Conservation (phyloP, 2,113 vertebrate genomes). For the Agelaius tricolor region DNA sequence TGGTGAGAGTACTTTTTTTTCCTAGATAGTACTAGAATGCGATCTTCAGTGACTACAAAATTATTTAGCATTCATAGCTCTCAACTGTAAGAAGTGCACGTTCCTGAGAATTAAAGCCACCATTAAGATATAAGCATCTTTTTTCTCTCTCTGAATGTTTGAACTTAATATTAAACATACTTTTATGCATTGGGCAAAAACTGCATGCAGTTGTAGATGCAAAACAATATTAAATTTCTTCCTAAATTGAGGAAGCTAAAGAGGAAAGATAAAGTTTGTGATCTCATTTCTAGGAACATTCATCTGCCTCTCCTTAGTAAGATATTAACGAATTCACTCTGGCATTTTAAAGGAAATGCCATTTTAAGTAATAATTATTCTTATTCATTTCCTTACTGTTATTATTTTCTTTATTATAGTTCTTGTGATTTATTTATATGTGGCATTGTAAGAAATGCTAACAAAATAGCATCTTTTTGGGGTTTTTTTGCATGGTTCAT, state of each 20-base stretch:
- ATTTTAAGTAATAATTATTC: neutral
- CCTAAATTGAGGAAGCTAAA: neutral
- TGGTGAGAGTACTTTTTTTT: neutral
- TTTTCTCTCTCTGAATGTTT: neutral
- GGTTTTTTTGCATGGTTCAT: neutral
- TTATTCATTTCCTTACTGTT: neutral
- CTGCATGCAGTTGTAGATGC: neutral
- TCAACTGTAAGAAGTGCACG: neutral
- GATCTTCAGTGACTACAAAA: neutral
- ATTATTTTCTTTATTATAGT: neutral
- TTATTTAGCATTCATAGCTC: neutral
- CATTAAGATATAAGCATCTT: neutral
- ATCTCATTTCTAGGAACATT: neutral
- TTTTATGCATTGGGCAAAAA: neutral
- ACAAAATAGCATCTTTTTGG: neutral
- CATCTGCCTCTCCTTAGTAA: neutral
- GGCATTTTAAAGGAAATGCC: neutral
- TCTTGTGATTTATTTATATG: neutral
- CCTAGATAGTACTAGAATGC: neutral
- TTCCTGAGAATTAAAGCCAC: neutral
- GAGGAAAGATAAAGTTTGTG: neutral
- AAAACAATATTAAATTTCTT: conserved; percentile 21
- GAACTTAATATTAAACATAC: neutral
- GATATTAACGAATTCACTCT: neutral
- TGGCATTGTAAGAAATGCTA: neutral